A percentile compares a stretch with the other conserved stretches of the same genome.
These are phyloP conservation scores for Aspidiotus destructor DNA, from an alignment of 2,888 invertebrate species.

Conservation along the genomic window DNA sequence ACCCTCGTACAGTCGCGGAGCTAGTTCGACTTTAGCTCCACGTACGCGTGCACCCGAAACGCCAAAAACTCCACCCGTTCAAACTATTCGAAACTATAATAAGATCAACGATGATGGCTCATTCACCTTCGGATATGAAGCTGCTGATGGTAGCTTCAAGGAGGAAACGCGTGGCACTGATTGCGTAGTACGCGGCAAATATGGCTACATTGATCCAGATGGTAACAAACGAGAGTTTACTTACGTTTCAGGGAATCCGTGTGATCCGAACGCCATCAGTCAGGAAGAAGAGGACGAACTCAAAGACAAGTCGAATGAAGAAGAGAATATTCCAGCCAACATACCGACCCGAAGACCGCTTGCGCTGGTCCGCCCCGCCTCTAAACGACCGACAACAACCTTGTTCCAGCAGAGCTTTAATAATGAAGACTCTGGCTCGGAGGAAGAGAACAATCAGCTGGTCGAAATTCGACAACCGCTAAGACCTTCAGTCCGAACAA, in stretches of 20 bases:
- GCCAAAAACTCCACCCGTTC: slow-evolving; percentile 61
- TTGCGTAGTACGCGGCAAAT: slow-evolving; percentile 76
- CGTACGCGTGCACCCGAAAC: slow-evolving; percentile 47
- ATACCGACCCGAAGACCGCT: slow-evolving; percentile 46
- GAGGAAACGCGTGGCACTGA: slow-evolving; percentile 77
- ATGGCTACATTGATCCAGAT: slow-evolving; percentile 77
- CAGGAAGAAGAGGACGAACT: slow-evolving; percentile 52
- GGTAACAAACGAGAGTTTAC: slow-evolving; percentile 78
- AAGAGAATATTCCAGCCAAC: slow-evolving; percentile 55
- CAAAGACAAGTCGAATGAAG: slow-evolving; percentile 39
- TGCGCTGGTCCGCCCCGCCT: slow-evolving; percentile 36
- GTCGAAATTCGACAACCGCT: slow-evolving; percentile 42
- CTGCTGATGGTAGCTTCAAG: slow-evolving; percentile 76
- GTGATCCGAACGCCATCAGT: slow-evolving; percentile 71
- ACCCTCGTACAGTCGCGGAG: slow-evolving; percentile 36
- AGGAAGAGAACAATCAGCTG: slow-evolving; percentile 18
- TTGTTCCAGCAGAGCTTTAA: slow-evolving; percentile 61
- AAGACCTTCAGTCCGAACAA: slow-evolving; percentile 11
- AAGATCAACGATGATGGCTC: slow-evolving; percentile 74
- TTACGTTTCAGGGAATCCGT: slow-evolving; percentile 76
- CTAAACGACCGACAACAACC: slow-evolving; percentile 50
- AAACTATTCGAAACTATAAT: slow-evolving; percentile 73
- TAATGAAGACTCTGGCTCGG: slow-evolving; percentile 39
- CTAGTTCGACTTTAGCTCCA: slow-evolving; percentile 38
- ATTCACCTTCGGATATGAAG: slow-evolving; percentile 75